These are phyloP conservation scores for Teleogryllus oceanicus DNA, from an alignment of 2,888 invertebrate species.

Conservation along the genomic window DNA sequence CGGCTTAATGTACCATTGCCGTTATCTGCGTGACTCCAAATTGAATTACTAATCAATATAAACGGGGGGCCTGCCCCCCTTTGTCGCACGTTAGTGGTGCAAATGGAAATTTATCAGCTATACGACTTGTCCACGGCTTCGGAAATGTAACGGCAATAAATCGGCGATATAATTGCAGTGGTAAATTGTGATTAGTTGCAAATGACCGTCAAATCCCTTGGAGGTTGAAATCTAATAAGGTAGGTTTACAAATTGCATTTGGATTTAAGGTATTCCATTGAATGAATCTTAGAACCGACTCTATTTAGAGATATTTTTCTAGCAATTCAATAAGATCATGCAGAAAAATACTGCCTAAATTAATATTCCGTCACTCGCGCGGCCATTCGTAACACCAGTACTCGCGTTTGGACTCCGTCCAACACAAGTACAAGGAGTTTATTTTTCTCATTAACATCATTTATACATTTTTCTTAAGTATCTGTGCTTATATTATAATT, in stretches of 20 bases:
- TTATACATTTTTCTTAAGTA: no score
- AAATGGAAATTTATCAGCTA: background rate
- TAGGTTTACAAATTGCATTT: background rate
- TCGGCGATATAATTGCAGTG: background rate
- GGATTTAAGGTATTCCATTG: background rate
- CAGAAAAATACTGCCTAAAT: no score
- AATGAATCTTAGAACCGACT: no score
- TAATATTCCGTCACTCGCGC: no score
- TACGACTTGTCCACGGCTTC: background rate
- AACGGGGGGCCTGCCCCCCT: background rate
- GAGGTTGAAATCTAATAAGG: background rate
- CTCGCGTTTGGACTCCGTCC: no score
- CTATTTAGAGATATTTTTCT: no score
- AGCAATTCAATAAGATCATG: no score
- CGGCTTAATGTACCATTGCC: background rate
- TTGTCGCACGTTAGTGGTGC: background rate
- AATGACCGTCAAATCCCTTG: background rate
- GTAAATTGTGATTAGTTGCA: background rate
- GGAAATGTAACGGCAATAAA: background rate
- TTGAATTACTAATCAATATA: constrained; percentile 9
- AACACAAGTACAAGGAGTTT: no score
- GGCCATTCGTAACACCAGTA: no score
- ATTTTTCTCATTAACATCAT: no score
- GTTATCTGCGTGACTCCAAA: background rate
- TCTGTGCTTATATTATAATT: no score